phyloP scores from a whole-genome alignment of 2,797 vertebrate genomes.

The Todus mexicanus region DNA sequence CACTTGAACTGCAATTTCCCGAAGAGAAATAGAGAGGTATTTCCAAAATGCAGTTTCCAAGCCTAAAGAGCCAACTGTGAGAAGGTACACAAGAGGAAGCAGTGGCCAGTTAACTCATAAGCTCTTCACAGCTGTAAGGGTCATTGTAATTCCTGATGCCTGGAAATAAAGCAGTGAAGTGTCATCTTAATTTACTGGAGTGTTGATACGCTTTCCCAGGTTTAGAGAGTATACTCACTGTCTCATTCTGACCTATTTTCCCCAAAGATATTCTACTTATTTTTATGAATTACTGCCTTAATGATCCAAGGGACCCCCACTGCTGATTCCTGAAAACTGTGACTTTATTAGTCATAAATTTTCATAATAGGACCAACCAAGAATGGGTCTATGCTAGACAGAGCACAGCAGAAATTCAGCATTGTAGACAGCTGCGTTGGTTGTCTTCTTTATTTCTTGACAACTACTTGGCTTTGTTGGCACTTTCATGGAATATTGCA shows the following conservation, averaged over 20 bases:
- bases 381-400: background rate
- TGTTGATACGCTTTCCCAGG: background rate
- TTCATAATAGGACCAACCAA: background rate
- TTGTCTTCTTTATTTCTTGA: background rate
- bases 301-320: fast-evolving
- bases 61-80: background rate
- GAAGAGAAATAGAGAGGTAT: background rate
- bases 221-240: background rate
- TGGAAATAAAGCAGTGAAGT: background rate
- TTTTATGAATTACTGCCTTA: background rate
- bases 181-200: background rate
- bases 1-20: background rate
- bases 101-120: background rate
- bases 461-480: background rate
- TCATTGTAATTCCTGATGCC: background rate
- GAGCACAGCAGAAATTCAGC: background rate
- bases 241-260: background rate
- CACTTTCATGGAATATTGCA: background rate
- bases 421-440: background rate
- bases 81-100: background rate
- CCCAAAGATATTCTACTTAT: background rate
- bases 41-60: background rate
- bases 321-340: background rate
- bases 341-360: background rate
- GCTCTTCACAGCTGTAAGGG: background rate